Conservation (phyloP, 2,888 invertebrate genomes). For the Lysandra coridon region DNA sequence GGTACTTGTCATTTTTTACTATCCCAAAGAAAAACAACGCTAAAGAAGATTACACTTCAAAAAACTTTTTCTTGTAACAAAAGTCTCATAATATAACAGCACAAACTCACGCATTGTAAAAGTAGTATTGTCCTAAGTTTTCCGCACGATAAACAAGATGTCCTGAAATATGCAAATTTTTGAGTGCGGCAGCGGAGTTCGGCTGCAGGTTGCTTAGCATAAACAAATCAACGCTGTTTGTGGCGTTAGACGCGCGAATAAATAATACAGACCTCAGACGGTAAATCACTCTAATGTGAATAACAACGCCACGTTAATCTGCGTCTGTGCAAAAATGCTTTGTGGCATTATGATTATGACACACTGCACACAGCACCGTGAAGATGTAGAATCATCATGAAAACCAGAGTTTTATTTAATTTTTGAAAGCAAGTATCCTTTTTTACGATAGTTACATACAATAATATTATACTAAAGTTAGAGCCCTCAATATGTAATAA, state of each 20-base stretch:
- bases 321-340: neutral
- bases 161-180: constrained; percentile 65
- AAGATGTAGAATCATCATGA: neutral
- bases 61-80: neutral
- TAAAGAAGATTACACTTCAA: too few species aligned
- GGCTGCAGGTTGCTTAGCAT: constrained; percentile 67
- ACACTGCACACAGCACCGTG: neutral
- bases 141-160: constrained; percentile 42
- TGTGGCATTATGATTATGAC: neutral
- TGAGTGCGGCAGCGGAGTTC: constrained; percentile 58
- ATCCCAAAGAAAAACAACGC: too few species aligned
- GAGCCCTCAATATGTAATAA: too few species aligned
- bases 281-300: constrained; percentile 68
- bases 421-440: neutral
- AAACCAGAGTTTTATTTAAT: neutral
- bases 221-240: constrained; percentile 62
- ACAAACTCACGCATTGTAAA: neutral
- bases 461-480: too few species aligned
- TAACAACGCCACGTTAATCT: constrained; percentile 5
- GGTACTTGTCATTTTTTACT: too few species aligned
- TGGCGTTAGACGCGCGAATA: constrained; percentile 60
- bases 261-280: constrained; percentile 58
- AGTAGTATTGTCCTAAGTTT: constrained; percentile 48
- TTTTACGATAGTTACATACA: too few species aligned
- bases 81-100: neutral